phyloP scores from a whole-genome alignment of 2,888 invertebrate species.

The Matsumyia berberina region DNA sequence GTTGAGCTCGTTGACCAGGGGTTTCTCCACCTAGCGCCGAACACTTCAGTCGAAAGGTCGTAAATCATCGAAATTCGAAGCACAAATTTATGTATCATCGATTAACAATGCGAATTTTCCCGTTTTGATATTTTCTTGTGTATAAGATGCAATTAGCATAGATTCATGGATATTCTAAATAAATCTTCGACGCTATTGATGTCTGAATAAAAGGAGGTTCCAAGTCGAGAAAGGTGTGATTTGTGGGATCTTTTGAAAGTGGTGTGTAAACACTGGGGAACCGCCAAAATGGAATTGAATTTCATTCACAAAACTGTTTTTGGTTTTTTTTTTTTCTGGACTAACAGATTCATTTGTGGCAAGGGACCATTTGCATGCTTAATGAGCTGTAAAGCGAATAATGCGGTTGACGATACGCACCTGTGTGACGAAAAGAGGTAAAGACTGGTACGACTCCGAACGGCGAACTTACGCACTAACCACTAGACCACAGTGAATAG shows the following conservation, averaged over 20 bases:
- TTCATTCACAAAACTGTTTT: constrained; percentile 17
- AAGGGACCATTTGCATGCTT: constrained; percentile 5
- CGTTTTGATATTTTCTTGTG: constrained; percentile 1
- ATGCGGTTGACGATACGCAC: no score
- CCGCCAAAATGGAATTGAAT: not conserved
- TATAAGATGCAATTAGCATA: constrained; percentile 21
- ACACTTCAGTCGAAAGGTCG: not conserved
- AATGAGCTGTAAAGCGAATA: not conserved
- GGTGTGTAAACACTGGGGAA: not conserved
- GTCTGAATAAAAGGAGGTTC: not conserved
- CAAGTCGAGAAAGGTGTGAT: constrained; percentile 8
- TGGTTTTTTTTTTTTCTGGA: not conserved
- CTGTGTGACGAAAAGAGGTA: no score
- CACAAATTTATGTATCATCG: constrained; percentile 6
- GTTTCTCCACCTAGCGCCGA: not conserved
- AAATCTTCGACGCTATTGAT: constrained; percentile 5
- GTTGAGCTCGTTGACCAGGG: not conserved
- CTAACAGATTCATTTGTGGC: constrained; percentile 10
- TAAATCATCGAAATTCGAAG: constrained; percentile 24
- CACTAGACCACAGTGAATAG: no score
- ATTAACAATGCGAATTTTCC: constrained; percentile 32
- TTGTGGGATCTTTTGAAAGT: constrained; percentile 1
- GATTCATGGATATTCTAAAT: not conserved
- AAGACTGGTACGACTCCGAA: no score
- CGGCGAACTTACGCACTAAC: no score